Evolutionary conservation across 2,113 vertebrate genomes (phyloP).

Genomic region (Aix galericulata): DNA sequence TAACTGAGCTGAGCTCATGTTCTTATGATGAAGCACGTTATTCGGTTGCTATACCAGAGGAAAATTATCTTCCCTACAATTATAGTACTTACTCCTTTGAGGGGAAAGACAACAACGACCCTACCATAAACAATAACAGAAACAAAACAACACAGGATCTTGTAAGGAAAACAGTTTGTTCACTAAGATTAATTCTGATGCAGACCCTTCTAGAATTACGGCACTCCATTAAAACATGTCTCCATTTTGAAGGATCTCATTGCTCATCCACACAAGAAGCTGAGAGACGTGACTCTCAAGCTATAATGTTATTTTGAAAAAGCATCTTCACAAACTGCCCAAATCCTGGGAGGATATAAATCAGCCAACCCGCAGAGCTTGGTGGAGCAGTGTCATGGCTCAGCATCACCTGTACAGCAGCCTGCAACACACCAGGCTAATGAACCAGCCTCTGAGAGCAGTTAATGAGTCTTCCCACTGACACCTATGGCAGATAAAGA

Average conservation of each 20-base stretch:
- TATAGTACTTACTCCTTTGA: background rate
- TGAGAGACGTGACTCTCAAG: background rate
- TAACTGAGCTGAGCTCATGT: background rate
- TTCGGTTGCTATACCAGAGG: background rate
- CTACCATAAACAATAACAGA: background rate
- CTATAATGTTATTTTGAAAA: background rate
- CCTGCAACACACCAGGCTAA: background rate
- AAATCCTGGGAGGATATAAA: accelerated
- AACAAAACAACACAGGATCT: background rate
- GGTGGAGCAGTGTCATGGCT: accelerated
- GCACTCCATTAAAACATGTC: background rate
- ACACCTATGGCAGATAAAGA: accelerated
- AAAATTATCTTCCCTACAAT: background rate
- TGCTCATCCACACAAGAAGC: background rate
- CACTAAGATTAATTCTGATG: background rate
- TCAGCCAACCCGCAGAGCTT: background rate
- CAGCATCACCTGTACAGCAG: background rate
- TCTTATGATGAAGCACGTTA: background rate
- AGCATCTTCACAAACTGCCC: background rate
- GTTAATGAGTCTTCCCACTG: background rate
- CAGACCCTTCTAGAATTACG: background rate
- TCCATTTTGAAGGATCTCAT: background rate
- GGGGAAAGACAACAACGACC: background rate
- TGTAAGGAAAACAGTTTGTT: background rate
- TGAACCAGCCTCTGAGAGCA: accelerated